Evolutionary conservation across 2,888 invertebrate species (phyloP), one percentile per base, ranked within the genome.

Genomic region (Drosophila mimica): DNA sequence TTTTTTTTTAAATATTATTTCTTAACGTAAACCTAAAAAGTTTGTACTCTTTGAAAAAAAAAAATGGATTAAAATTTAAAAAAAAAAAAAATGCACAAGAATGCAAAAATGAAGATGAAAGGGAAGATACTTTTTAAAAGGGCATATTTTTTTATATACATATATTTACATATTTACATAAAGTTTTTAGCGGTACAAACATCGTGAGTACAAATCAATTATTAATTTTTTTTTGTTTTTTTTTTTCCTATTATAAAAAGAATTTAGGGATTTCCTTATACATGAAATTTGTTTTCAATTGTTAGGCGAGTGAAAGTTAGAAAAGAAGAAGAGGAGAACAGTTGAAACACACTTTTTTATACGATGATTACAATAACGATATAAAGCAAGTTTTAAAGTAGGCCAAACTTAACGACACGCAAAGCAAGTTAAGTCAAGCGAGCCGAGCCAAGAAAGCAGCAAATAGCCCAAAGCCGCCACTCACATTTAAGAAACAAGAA

Each of bases 181-280:
- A 77, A 63, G 75, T 83, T 85, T 85, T 85, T 81, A 85, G 81
- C 74, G 88, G 85, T 88, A 85, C 88, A 88, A 85, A 85, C 88
- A 83, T 76, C 81, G 76, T 75, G 81, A 85, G 85, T 85, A 85
- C 85, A 85, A 85, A 85, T 85, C 81, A 79, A 81, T 81, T 79
- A 72, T 77, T 77, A 69, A 73, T 74, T 75, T 58, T 66, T 75
- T 69, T 62, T 63, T 54, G 54, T 65, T 60, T 70, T 74, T 75
- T 68, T 59, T 60, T 60, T 63, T 64, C 52, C 72, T 60, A 66
- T 53, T 74, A 81, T 66, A 66, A 63, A 65, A 65, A 59, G 40
- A 72, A 63, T 79, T 72, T 65, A 72, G 53, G 49, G 66, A 69
- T 62, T 77, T 83, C 67, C 71, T 71, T 62, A 56, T 53, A 53